These are phyloP conservation scores for Zaprionus taronus DNA, from an alignment of 1,140 invertebrate species.

Conservation along the genomic window DNA sequence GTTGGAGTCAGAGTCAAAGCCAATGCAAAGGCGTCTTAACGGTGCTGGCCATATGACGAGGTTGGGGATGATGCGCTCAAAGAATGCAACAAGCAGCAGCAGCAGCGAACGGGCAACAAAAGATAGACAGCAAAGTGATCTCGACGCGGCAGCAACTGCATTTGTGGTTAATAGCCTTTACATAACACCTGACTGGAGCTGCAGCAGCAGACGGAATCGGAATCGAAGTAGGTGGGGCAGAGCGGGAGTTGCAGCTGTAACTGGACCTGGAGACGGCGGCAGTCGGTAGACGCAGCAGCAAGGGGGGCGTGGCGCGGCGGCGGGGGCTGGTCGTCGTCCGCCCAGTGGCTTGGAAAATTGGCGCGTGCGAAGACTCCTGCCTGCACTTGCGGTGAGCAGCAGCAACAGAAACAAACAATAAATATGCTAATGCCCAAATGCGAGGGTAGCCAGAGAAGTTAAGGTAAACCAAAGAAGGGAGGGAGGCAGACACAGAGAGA, in stretches of 20 bases:
- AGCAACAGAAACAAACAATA: neutral
- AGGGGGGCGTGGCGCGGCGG: slow-evolving; percentile 3
- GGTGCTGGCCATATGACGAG: slow-evolving; percentile 42
- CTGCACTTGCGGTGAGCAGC: slow-evolving; percentile 37
- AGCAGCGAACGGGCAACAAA: slow-evolving; percentile 27
- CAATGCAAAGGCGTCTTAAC: slow-evolving; percentile 57
- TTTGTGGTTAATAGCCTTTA: slow-evolving; percentile 72
- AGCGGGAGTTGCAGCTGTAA: slow-evolving; percentile 8
- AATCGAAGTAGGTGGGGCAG: neutral
- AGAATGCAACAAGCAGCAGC: slow-evolving; percentile 37
- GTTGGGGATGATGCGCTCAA: slow-evolving; percentile 33
- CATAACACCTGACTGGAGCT: slow-evolving; percentile 67
- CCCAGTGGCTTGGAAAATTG: slow-evolving; percentile 73
- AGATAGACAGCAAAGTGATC: slow-evolving; percentile 21
- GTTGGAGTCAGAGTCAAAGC: slow-evolving; percentile 4
- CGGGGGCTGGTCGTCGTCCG: slow-evolving; percentile 19
- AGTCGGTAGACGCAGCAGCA: slow-evolving; percentile 22
- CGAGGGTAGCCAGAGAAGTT: slow-evolving; percentile 27
- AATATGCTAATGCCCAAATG: slow-evolving; percentile 54
- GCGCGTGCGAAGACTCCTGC: slow-evolving; percentile 67
- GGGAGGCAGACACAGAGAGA: neutral
- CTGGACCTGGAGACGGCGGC: slow-evolving; percentile 32
- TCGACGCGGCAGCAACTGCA: slow-evolving; percentile 40
- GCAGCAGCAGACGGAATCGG: slow-evolving; percentile 5
- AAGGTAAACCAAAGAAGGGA: neutral